A percentile compares a stretch with the other conserved stretches of the same genome.
Evolutionary conservation across 2,113 vertebrate species (phyloP).

Genomic region (Australoheros scitulus): DNA sequence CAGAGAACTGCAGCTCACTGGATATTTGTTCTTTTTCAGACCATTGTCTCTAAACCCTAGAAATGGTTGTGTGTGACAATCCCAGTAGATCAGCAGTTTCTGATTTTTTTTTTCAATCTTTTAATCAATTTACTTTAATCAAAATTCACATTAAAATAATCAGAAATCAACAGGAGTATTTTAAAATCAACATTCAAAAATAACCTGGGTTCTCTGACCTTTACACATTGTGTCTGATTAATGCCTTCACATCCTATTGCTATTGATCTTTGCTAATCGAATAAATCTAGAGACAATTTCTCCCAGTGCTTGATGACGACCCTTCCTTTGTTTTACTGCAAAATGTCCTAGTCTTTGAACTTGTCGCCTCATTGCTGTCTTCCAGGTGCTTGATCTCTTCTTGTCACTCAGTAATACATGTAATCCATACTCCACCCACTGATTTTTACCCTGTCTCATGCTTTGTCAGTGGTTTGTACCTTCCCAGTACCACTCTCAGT

Average conservation of each 20-base stretch:
- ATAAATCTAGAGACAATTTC: not conserved
- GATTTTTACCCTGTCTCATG: not conserved
- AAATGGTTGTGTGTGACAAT: no score
- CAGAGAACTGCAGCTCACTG: no score
- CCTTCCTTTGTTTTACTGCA: not conserved
- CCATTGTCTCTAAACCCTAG: no score
- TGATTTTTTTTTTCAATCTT: no score
- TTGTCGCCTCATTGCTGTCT: not conserved
- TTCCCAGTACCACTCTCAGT: not conserved
- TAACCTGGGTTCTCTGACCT: not conserved
- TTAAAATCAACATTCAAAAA: not conserved
- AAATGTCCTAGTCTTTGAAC: not conserved
- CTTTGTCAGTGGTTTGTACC: not conserved
- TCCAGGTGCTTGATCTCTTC: not conserved
- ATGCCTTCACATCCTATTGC: not conserved
- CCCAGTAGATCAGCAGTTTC: no score
- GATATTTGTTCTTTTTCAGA: no score
- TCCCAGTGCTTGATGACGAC: not conserved
- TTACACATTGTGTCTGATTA: not conserved
- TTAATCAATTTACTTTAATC: no score
- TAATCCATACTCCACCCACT: rapidly evolving
- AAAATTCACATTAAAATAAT: no score
- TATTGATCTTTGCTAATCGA: not conserved
- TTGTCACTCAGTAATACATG: not conserved
- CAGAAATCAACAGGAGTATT: not conserved